Conservation (phyloP, 2,113 vertebrate genomes). For the Sinosuthora webbiana region DNA sequence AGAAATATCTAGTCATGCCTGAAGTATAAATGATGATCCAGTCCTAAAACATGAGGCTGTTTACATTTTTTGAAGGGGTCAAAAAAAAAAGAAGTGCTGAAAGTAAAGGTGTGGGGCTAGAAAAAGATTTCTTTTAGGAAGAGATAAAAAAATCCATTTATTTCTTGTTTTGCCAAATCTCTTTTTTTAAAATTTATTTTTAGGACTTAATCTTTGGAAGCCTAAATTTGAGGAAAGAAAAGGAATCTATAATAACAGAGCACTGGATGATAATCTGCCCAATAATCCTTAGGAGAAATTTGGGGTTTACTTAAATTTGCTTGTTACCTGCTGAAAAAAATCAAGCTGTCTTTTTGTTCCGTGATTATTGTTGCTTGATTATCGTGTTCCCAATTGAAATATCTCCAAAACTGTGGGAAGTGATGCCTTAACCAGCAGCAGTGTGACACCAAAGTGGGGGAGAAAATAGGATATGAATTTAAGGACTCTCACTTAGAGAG, state of each 20-base stretch:
- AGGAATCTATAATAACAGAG: fast-evolving
- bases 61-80: neutral
- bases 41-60: neutral
- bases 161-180: neutral
- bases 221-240: neutral
- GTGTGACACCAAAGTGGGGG: neutral
- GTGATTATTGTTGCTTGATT: fast-evolving
- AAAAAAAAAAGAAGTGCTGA: neutral
- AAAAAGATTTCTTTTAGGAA: neutral
- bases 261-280: neutral
- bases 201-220: neutral
- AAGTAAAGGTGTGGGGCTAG: neutral
- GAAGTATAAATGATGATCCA: neutral
- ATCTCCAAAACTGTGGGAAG: neutral
- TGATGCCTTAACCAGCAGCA: neutral
- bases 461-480: neutral
- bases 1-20: neutral
- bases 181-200: neutral
- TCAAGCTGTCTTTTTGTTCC: fast-evolving
- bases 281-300: neutral
- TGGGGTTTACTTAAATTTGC: neutral
- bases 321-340: neutral
- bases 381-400: fast-evolving
- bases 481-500: neutral
- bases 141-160: neutral